Conservation (phyloP, 2,888 invertebrate genomes). For the Acrobasis repandana region DNA sequence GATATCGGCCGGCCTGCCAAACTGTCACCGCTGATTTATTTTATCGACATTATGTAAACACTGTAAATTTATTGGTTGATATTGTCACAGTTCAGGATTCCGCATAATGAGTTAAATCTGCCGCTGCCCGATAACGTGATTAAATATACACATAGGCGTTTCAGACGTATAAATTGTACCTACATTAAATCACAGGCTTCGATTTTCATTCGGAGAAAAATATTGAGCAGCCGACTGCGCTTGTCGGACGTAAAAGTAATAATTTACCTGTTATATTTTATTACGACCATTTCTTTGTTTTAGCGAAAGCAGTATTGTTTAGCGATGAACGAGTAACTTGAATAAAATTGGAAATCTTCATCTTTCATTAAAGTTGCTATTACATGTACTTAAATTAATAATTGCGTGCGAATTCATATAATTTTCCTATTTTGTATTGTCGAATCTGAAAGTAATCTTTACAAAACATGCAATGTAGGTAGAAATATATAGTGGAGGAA, state of each 20-base stretch:
- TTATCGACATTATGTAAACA: slow-evolving; percentile 53
- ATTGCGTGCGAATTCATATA: too few species aligned
- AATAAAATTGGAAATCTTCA: too few species aligned
- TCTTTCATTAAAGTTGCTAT: too few species aligned
- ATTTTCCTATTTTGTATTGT: too few species aligned
- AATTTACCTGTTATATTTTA: too few species aligned
- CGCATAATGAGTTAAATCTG: slow-evolving; percentile 66
- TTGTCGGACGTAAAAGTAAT: slow-evolving; percentile 29
- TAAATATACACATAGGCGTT: slow-evolving; percentile 38
- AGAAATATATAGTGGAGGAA: too few species aligned
- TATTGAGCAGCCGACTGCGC: slow-evolving; percentile 38
- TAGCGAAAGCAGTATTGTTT: slow-evolving; percentile 25
- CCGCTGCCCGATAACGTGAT: slow-evolving; percentile 50
- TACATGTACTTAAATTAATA: too few species aligned
- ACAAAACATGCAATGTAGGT: too few species aligned
- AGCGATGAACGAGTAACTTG: too few species aligned
- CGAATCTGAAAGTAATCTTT: too few species aligned
- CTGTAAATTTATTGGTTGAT: slow-evolving; percentile 68
- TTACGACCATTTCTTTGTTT: too few species aligned
- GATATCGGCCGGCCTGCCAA: slow-evolving; percentile 1
- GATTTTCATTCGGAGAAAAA: slow-evolving; percentile 32
- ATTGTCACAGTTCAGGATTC: slow-evolving; percentile 60
- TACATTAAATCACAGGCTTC: slow-evolving; percentile 8
- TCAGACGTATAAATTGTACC: slow-evolving; percentile 25
- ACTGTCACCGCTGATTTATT: slow-evolving; percentile 51